Evolutionary conservation across 2,888 invertebrate species (phyloP).

Genomic region (Drosophila pegasa): DNA sequence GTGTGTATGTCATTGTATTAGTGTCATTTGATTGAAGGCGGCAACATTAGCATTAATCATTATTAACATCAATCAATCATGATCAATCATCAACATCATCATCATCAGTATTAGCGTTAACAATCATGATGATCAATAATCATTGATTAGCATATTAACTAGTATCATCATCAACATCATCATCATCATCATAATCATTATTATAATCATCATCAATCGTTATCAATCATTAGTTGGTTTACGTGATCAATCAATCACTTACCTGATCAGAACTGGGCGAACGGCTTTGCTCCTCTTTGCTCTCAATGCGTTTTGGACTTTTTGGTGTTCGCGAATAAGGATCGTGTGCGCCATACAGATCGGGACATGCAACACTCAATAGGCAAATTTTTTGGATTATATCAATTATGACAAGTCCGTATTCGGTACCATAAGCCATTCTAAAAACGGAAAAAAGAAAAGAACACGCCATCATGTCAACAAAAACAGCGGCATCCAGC

Average conservation of each 20-base stretch:
- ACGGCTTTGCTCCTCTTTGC: constrained; percentile 88
- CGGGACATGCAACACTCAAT: constrained; percentile 94
- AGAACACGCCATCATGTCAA: constrained; percentile 60
- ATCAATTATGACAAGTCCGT: constrained; percentile 97
- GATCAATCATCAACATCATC: constrained; percentile 31
- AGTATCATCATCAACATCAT: constrained; percentile 29
- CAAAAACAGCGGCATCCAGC: constrained; percentile 55
- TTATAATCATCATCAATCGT: constrained; percentile 14
- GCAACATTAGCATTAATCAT: constrained; percentile 48
- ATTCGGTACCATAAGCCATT: constrained; percentile 98
- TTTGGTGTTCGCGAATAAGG: constrained; percentile 93
- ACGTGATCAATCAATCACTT: constrained; percentile 79
- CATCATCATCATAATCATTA: constrained; percentile 17
- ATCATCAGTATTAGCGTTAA: constrained; percentile 26
- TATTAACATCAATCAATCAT: constrained; percentile 39
- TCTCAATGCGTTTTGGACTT: constrained; percentile 89
- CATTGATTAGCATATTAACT: constrained; percentile 36
- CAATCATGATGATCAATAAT: constrained; percentile 40
- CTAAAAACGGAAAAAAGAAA: constrained; percentile 86
- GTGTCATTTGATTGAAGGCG: constrained; percentile 54
- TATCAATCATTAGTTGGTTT: constrained; percentile 16
- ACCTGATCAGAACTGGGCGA: constrained; percentile 97
- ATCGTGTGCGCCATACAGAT: constrained; percentile 95
- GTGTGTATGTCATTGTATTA: constrained; percentile 19
- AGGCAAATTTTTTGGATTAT: constrained; percentile 95